Evolutionary conservation across 2,888 invertebrate genomes (phyloP).

Genomic region (Ecliptopera silaceata): DNA sequence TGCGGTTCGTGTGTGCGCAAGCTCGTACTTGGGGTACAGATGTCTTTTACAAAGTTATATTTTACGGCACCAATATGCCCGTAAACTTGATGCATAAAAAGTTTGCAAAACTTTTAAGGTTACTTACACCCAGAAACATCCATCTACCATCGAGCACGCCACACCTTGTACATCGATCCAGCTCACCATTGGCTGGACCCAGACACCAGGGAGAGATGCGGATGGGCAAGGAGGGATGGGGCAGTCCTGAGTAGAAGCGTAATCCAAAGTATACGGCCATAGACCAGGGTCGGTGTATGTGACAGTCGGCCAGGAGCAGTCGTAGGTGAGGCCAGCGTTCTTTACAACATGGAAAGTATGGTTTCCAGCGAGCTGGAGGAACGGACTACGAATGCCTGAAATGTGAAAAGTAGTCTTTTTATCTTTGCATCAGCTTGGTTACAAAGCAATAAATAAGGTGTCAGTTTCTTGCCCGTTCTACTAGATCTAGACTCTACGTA

Average conservation of each 20-base stretch:
- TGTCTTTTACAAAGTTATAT: too few relatives aligned
- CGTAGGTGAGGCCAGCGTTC: conserved; percentile 79
- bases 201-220: conserved; percentile 82
- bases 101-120: too few relatives aligned
- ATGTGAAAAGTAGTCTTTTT: conserved; percentile 6
- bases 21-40: too few relatives aligned
- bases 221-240: conserved; percentile 81
- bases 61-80: too few relatives aligned
- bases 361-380: conserved; percentile 83
- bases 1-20: too few relatives aligned
- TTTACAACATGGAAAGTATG: conserved; percentile 81
- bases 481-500: too few relatives aligned
- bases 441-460: too few relatives aligned
- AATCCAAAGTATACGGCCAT: conserved; percentile 88
- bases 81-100: too few relatives aligned
- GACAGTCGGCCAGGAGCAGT: conserved; percentile 84
- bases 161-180: conserved; percentile 70
- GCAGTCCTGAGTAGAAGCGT: conserved; percentile 81
- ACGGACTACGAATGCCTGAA: conserved; percentile 80
- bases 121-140: conserved; percentile 75
- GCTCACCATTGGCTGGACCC: conserved; percentile 86
- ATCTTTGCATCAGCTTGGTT: too few relatives aligned
- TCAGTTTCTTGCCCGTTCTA: too few relatives aligned
- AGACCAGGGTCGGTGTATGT: conserved; percentile 65
- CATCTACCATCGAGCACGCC: conserved; percentile 83